Evolutionary conservation across 2,888 invertebrate species (phyloP).

Genomic region (Drosophila mulleri): DNA sequence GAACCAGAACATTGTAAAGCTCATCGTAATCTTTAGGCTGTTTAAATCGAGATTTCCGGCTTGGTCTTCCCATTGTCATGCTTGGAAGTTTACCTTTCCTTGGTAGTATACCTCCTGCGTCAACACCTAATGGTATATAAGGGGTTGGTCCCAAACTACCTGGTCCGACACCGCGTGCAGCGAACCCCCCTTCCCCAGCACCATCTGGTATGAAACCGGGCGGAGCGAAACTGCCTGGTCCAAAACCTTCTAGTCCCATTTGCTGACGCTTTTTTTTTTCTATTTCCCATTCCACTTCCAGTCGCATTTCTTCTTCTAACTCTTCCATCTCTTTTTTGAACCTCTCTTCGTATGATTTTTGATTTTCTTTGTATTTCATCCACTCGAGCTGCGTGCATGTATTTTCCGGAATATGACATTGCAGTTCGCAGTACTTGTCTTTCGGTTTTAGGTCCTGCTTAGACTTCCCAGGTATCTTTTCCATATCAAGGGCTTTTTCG

Average conservation of each 20-base stretch:
- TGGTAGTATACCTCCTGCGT: not conserved
- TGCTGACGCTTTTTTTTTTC: not conserved
- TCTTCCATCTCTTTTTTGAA: not conserved
- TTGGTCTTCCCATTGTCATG: not conserved
- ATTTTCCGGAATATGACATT: conserved; percentile 31
- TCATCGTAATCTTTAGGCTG: not conserved
- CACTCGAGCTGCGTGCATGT: conserved; percentile 40
- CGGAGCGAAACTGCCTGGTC: not conserved
- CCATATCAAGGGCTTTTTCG: conserved; percentile 18
- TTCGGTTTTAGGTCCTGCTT: not conserved
- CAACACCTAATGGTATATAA: not conserved
- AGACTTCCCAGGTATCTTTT: not conserved
- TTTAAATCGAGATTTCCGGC: not conserved
- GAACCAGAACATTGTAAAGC: not conserved
- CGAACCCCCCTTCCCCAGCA: not conserved
- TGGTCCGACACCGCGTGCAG: not conserved
- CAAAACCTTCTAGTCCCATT: not conserved
- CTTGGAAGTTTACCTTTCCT: not conserved
- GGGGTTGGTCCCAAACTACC: not conserved
- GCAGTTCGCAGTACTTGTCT: conserved; percentile 30
- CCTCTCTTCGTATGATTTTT: conserved; percentile 6
- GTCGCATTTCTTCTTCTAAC: not conserved
- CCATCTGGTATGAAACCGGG: not conserved
- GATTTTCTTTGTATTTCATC: conserved; percentile 23
- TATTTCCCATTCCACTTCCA: not conserved